phyloP scores from a whole-genome alignment of 2,888 invertebrate species.

The Theretra japonica region DNA sequence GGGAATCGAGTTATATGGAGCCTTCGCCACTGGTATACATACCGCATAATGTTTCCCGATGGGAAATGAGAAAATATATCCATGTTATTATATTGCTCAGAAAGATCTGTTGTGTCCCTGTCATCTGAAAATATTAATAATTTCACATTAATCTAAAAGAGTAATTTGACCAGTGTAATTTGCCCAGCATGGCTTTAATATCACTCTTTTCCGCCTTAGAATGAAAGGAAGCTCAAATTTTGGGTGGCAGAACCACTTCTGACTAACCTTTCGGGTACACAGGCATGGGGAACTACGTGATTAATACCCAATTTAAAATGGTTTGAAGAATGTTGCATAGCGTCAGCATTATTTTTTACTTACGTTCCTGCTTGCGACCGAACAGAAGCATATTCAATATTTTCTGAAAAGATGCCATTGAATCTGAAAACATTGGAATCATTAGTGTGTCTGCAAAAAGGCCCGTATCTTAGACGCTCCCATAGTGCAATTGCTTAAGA shows the following conservation, averaged over 20 bases:
- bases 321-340: background rate
- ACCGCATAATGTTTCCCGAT: constrained; percentile 53
- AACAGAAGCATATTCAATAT: constrained; percentile 15
- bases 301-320: background rate
- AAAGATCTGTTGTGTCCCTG: background rate
- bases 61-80: constrained; percentile 47
- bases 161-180: background rate
- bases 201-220: no score
- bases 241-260: no score
- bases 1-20: no score
- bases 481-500: no score
- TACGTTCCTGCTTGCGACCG: background rate
- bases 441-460: no score
- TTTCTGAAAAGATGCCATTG: constrained; percentile 24
- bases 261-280: no score
- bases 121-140: constrained; percentile 1
- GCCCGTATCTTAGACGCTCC: no score
- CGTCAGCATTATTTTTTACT: background rate
- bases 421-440: constrained; percentile 19
- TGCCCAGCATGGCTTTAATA: background rate
- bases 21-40: no score
- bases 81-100: background rate
- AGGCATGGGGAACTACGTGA: no score
- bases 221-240: no score
- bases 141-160: background rate